These are phyloP conservation scores for Ellobius talpinus DNA, from an alignment of 2,113 vertebrate genomes.

Conservation along the genomic window DNA sequence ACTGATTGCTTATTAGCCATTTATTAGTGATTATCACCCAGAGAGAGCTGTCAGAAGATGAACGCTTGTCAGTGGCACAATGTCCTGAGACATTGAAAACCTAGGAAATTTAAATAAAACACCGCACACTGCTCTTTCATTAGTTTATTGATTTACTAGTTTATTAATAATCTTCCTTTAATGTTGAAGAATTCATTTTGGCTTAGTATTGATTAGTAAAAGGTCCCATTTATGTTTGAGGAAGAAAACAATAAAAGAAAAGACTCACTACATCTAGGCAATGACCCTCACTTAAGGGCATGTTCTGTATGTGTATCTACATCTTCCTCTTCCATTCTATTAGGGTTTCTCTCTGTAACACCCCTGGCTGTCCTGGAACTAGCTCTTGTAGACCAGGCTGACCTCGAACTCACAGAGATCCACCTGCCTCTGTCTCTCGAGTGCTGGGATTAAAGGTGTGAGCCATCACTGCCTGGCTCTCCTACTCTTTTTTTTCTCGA, in stretches of 20 bases:
- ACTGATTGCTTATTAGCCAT: constrained; percentile 19
- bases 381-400: too few relatives aligned
- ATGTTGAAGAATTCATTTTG: not conserved
- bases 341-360: too few relatives aligned
- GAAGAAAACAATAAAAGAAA: not conserved
- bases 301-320: not conserved
- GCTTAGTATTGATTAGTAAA: not conserved
- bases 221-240: not conserved
- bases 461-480: too few relatives aligned
- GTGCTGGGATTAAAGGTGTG: too few relatives aligned
- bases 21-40: not conserved
- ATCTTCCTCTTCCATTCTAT: not conserved
- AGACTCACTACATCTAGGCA: not conserved
- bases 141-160: not conserved
- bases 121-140: not conserved
- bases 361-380: too few relatives aligned
- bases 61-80: constrained; percentile 22
- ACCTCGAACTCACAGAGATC: too few relatives aligned
- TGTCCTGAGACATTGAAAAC: constrained; percentile 22
- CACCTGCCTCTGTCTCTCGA: too few relatives aligned
- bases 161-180: not conserved
- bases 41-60: constrained; percentile 8
- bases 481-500: not conserved
- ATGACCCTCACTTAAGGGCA: not conserved
- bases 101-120: constrained; percentile 23